A percentile compares a stretch with the other conserved stretches of the same genome.
These are phyloP conservation scores for Hybos culiciformis DNA, from an alignment of 2,888 invertebrate genomes.

Conservation along the genomic window DNA sequence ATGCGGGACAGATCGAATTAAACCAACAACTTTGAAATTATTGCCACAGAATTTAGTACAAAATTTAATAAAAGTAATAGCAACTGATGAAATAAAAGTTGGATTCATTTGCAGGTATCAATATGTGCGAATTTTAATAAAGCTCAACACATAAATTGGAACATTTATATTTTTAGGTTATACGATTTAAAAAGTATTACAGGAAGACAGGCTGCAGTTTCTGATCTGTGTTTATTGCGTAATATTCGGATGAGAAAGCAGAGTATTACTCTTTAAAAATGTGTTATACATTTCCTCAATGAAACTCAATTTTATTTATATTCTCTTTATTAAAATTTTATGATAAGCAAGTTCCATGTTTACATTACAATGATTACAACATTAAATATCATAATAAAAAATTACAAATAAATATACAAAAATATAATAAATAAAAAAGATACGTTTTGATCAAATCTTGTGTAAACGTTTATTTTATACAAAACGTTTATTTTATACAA, in stretches of 20 bases:
- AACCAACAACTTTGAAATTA: constrained; percentile 56
- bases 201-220: constrained; percentile 73
- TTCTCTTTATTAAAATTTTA: too few species aligned
- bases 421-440: too few species aligned
- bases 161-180: constrained; percentile 20
- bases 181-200: constrained; percentile 63
- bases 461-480: too few species aligned
- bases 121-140: not conserved
- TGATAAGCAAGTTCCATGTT: too few species aligned
- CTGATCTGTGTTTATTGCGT: constrained; percentile 72
- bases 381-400: too few species aligned
- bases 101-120: constrained; percentile 29
- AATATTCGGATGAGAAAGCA: constrained; percentile 52
- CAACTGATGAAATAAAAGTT: constrained; percentile 31
- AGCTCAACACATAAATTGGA: not conserved
- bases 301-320: too few species aligned
- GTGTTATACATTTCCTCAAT: too few species aligned
- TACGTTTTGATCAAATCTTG: too few species aligned
- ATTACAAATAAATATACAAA: too few species aligned
- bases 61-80: constrained; percentile 55
- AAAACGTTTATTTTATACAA: too few species aligned
- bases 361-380: too few species aligned
- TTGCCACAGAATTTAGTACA: constrained; percentile 65
- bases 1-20: constrained; percentile 58
- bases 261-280: constrained; percentile 29